phyloP scores from a whole-genome alignment of 23 tunicate genomes.

The Styela clava region DNA sequence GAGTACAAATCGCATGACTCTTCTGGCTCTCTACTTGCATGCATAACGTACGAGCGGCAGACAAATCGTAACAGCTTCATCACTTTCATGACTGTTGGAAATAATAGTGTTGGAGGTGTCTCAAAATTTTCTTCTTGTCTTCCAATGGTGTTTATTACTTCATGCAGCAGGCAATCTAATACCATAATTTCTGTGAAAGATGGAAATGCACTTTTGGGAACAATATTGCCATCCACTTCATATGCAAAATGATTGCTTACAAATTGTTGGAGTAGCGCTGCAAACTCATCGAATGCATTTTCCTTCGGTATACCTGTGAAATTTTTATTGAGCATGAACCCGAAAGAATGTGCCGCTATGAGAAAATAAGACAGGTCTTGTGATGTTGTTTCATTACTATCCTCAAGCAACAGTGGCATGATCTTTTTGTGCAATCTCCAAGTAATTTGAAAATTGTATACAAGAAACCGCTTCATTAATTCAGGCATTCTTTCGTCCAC shows the following conservation, averaged over 20 bases:
- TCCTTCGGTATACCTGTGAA: neutral
- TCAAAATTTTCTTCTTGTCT: neutral
- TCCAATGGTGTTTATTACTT: neutral
- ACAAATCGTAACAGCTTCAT: neutral
- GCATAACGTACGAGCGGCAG: neutral
- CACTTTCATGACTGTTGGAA: neutral
- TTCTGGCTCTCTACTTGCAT: neutral
- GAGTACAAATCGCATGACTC: neutral
- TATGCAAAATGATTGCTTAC: neutral
- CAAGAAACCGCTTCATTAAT: neutral
- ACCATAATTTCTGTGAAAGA: slow-evolving; percentile 1
- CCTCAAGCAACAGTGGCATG: neutral
- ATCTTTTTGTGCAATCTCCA: neutral
- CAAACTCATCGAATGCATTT: neutral
- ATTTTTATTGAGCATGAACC: neutral
- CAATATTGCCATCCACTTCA: neutral
- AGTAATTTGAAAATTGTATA: neutral
- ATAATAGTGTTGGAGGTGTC: neutral
- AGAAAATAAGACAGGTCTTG: neutral
- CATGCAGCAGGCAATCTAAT: neutral
- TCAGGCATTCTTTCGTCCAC: neutral
- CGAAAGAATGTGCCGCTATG: neutral
- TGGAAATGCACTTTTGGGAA: neutral
- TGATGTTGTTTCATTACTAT: neutral
- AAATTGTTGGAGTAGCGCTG: neutral